Base-by-base conservation (phyloP, 2,113 vertebrate species). In the Megaleporinus macrocephalus region DNA sequence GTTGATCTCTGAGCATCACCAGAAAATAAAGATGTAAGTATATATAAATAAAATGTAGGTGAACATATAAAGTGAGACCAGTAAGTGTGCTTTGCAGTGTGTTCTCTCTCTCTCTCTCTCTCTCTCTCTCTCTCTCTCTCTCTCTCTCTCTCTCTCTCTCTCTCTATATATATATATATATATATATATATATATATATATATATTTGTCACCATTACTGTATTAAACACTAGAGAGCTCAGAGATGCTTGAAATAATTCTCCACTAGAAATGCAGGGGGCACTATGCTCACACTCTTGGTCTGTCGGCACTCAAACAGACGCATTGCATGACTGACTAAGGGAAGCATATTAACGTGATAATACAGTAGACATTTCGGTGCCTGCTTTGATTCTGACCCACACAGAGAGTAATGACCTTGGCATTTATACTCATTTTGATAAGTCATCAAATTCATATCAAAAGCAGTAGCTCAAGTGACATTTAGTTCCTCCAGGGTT, bases 241-340 rank as follows among this genome's bases (percentile, higher is more conserved):
- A 12, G 51, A 57, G 5, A 4, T 55, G 16, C 22, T 2, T 20
- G 33, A 78, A 78, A 78, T 63, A 63, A 80, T 85, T 85, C 84
- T 83, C 53, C 24, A 12, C 63, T 33, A 76, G 61, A 76, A 80
- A 89, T 82, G 29, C 84, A 90, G 89, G 86, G 83, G 90, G 89
- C 86, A 87, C 87, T 90, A 80, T 91, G 85, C 86, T 86, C 88
- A 84, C 83, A 72, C 75, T 82, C 85, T 75, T 84, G 26, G 57
- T 69, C 13, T 78, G 27, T 65, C 44, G 55, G 36, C n/a, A 20
- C 73, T 80, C 73, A 78, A 75, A 49, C 62, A 53, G 62, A 51
- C 57, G 66, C 66, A 36, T 62, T 73, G 73, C 72, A n/a, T 47
- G 77, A 86, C 47, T 47, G 76, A 55, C 73, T 80, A 62, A 27